Evolutionary conservation across 2,113 vertebrate species (phyloP).

Genomic region (Rhombomys opimus): DNA sequence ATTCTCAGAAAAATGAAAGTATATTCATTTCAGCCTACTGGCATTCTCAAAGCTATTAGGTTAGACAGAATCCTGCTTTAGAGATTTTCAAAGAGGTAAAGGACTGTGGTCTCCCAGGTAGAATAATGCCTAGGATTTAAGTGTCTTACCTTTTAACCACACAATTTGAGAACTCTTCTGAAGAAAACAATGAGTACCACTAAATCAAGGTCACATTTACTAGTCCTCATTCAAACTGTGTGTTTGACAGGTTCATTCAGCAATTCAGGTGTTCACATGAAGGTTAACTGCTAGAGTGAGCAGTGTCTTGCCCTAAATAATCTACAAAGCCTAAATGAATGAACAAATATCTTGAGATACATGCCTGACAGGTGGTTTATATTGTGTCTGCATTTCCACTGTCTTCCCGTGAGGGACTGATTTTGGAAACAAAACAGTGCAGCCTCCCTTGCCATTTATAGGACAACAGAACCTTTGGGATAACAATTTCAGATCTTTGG

Average conservation of each 20-base stretch:
- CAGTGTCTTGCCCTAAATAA: slow-evolving; percentile 26
- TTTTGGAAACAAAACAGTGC: slow-evolving; percentile 36
- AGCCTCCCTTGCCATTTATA: slow-evolving; percentile 46
- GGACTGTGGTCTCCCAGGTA: background rate
- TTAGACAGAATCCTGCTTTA: slow-evolving; percentile 13
- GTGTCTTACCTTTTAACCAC: background rate
- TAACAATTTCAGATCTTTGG: background rate
- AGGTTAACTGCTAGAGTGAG: slow-evolving; percentile 30
- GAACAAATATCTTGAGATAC: slow-evolving; percentile 7
- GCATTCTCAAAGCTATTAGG: background rate
- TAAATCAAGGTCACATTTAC: slow-evolving; percentile 48
- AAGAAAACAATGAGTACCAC: slow-evolving; percentile 48
- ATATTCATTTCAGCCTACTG: background rate
- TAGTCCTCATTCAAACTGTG: background rate
- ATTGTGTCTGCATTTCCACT: background rate
- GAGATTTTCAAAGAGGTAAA: background rate
- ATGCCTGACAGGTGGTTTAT: background rate
- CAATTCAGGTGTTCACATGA: background rate
- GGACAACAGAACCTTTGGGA: background rate
- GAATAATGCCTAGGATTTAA: slow-evolving; percentile 15
- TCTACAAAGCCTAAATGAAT: slow-evolving; percentile 12
- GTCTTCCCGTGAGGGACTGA: slow-evolving; percentile 37
- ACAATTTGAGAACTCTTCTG: background rate
- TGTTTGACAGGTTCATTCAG: background rate
- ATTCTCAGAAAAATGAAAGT: background rate